Evolutionary conservation across 35 echinoderm and acorn worm species (phyloP).

Genomic region (Stichopus chloronotus): DNA sequence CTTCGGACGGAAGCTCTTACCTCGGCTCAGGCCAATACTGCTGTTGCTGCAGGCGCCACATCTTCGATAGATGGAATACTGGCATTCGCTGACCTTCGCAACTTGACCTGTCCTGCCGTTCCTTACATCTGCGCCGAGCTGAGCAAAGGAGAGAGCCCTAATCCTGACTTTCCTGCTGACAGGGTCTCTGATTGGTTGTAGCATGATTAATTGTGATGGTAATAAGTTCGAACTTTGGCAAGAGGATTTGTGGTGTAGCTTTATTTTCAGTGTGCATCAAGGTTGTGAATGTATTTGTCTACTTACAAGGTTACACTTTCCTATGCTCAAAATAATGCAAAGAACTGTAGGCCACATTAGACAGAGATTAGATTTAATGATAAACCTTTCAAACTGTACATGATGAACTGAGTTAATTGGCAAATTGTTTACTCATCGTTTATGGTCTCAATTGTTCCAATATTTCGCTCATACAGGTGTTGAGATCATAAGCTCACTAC

Average conservation of each 20-base stretch:
- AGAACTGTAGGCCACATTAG: no score
- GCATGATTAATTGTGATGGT: slow-evolving; percentile 70
- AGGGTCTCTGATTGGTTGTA: slow-evolving; percentile 59
- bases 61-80: slow-evolving; percentile 16
- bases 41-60: slow-evolving; percentile 42
- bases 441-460: not conserved
- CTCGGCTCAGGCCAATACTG: slow-evolving; percentile 37
- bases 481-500: not conserved
- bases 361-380: no score
- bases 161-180: slow-evolving; percentile 80
- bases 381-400: no score
- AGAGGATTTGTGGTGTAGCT: not conserved
- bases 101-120: slow-evolving; percentile 49
- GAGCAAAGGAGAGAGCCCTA: slow-evolving; percentile 60
- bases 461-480: slow-evolving; percentile 29
- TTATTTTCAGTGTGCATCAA: no score
- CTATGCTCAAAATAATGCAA: no score
- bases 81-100: slow-evolving; percentile 28
- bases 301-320: no score
- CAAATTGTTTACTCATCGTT: not conserved
- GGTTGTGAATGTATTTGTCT: no score
- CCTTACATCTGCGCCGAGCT: slow-evolving; percentile 80
- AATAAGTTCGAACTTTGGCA: not conserved
- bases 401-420: no score
- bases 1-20: slow-evolving; percentile 9